Evolutionary conservation across 64 coral and sea anemone genomes (phyloP).

Genomic region (Montipora sp.): DNA sequence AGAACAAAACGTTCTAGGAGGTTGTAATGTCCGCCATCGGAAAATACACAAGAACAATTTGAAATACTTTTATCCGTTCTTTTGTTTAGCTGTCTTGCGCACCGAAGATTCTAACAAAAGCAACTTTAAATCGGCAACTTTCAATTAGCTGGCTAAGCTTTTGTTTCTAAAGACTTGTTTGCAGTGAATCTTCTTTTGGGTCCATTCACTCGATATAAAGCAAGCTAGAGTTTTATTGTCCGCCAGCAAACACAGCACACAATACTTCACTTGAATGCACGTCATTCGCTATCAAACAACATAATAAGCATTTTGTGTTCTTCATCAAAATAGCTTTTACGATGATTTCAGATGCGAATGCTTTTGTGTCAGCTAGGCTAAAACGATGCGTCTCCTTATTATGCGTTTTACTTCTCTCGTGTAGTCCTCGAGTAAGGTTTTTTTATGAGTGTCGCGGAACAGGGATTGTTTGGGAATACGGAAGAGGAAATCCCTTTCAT

Average conservation of each 20-base stretch:
- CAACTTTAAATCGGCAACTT: constrained; percentile 31
- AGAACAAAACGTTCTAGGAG: not conserved
- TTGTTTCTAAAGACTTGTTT: constrained; percentile 43
- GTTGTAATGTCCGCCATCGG: constrained; percentile 4
- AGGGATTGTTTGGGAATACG: not conserved
- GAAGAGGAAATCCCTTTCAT: not conserved
- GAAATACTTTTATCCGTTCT: constrained; percentile 26
- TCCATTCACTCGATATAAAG: constrained; percentile 39
- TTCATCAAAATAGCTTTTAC: constrained; percentile 51
- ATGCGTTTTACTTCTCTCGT: not conserved
- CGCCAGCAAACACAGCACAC: constrained; percentile 36
- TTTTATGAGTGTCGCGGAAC: not conserved
- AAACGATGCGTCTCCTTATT: not conserved
- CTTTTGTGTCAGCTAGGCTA: constrained; percentile 22
- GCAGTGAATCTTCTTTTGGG: constrained; percentile 2
- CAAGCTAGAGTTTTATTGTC: constrained; percentile 50
- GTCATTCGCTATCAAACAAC: constrained; percentile 54
- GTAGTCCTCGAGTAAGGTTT: constrained; percentile 1
- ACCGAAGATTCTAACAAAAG: constrained; percentile 56
- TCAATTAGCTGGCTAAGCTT: constrained; percentile 40
- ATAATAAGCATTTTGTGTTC: constrained; percentile 58
- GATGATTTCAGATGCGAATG: constrained; percentile 39
- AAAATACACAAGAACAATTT: constrained; percentile 38
- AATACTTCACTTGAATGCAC: constrained; percentile 39
- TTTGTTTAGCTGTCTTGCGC: constrained; percentile 39